Percentiles rank a stretch among this genome's conserved stretches.
These are phyloP conservation scores for Euschistus heros DNA, from an alignment of 1,140 invertebrate genomes.

Conservation along the genomic window DNA sequence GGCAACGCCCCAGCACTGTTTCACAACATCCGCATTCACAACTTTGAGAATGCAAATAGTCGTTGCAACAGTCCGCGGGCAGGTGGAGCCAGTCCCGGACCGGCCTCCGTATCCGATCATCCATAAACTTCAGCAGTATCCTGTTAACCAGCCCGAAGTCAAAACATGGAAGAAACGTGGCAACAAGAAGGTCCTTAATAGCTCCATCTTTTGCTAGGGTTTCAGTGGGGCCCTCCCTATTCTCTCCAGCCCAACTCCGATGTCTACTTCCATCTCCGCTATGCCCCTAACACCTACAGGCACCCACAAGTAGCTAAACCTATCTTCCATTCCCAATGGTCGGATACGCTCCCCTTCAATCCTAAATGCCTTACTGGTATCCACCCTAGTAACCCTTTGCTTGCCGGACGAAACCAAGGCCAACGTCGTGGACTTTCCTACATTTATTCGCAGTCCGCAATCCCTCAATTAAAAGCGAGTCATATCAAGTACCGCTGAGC, in stretches of 20 bases:
- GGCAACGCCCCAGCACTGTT: background rate
- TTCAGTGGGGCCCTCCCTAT: background rate
- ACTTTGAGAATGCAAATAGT: conserved; percentile 25
- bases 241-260: background rate
- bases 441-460: background rate
- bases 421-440: background rate
- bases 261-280: background rate
- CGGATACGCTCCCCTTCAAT: background rate
- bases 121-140: background rate
- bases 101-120: background rate
- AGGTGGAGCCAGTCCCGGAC: conserved; percentile 25
- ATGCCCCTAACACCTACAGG: background rate
- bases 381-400: background rate
- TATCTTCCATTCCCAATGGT: background rate
- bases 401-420: background rate
- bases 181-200: background rate
- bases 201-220: conserved; percentile 1
- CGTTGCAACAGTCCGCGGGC: conserved; percentile 18
- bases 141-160: background rate
- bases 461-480: no score
- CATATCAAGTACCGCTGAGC: no score
- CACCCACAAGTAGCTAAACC: background rate
- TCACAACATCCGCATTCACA: background rate
- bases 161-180: no score
- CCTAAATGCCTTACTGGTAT: background rate